phyloP scores from a whole-genome alignment of 1,140 invertebrate species.

The Plutomurus gul region DNA sequence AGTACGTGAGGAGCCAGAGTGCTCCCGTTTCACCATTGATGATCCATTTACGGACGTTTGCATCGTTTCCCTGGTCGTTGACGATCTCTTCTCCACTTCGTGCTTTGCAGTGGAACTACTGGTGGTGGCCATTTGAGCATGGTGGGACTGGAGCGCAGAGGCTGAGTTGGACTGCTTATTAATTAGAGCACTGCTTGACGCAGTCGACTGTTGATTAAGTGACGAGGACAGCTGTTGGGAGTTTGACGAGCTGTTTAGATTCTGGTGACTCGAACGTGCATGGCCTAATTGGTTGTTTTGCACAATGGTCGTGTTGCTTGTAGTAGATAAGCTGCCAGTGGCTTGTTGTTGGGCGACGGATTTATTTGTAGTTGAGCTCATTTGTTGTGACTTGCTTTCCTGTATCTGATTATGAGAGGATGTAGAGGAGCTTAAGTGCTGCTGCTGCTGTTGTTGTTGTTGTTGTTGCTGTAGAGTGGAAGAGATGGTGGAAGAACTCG shows the following conservation, averaged over 20 bases:
- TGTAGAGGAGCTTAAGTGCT: background rate
- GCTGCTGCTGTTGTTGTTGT: background rate
- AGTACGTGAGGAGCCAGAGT: background rate
- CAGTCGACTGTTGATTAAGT: background rate
- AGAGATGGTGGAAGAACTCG: background rate
- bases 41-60: conserved; percentile 24
- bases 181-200: background rate
- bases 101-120: background rate
- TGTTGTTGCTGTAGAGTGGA: background rate
- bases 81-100: background rate
- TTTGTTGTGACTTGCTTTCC: background rate
- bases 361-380: background rate
- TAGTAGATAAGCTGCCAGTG: background rate
- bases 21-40: background rate
- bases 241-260: background rate
- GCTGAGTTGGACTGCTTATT: background rate
- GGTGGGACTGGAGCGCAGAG: background rate
- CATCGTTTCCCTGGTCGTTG: background rate
- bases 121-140: background rate
- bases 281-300: too few relatives aligned
- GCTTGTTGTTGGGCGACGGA: background rate
- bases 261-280: too few relatives aligned
- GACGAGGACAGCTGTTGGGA: background rate
- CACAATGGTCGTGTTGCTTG: too few relatives aligned
- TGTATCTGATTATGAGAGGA: background rate